Conservation (phyloP, 1,140 invertebrate genomes). For the Physella acuta region DNA sequence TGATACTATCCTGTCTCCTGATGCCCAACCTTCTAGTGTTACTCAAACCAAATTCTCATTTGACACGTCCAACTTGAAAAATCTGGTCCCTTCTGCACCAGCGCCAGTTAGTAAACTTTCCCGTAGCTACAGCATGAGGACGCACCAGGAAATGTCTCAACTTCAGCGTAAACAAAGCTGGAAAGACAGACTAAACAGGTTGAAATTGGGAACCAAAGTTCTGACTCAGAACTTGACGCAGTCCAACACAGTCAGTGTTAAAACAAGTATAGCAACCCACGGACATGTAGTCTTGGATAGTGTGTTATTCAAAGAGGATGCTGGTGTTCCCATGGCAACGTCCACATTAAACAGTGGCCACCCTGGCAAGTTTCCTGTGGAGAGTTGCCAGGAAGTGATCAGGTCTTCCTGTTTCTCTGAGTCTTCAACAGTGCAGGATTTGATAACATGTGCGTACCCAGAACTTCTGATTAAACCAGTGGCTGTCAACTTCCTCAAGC, state of each 20-base stretch:
- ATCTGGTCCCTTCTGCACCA: not conserved
- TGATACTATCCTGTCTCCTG: constrained; percentile 42
- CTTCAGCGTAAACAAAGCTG: constrained; percentile 25
- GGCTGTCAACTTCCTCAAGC: not conserved
- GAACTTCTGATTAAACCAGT: constrained; percentile 53
- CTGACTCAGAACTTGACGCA: constrained; percentile 14
- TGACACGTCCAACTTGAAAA: not conserved
- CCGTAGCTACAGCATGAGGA: constrained; percentile 29
- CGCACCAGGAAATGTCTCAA: constrained; percentile 17
- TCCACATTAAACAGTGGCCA: constrained; percentile 22
- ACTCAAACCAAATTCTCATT: constrained; percentile 8
- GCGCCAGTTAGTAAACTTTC: constrained; percentile 2
- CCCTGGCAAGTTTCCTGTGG: constrained; percentile 44
- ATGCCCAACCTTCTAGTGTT: constrained; percentile 1
- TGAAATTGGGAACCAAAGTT: constrained; percentile 30
- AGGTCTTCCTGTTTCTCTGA: constrained; percentile 43
- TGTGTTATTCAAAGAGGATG: not conserved
- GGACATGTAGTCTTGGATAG: not conserved
- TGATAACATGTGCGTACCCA: constrained; percentile 59
- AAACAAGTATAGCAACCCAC: not conserved
- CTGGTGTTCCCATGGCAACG: not conserved
- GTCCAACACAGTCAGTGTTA: not conserved
- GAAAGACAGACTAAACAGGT: constrained; percentile 27
- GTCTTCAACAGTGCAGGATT: constrained; percentile 59
- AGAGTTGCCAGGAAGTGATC: constrained; percentile 24